Evolutionary conservation across 2,888 invertebrate species (phyloP), one percentile per base, ranked within the genome.

Genomic region (Cremastinae sp.): DNA sequence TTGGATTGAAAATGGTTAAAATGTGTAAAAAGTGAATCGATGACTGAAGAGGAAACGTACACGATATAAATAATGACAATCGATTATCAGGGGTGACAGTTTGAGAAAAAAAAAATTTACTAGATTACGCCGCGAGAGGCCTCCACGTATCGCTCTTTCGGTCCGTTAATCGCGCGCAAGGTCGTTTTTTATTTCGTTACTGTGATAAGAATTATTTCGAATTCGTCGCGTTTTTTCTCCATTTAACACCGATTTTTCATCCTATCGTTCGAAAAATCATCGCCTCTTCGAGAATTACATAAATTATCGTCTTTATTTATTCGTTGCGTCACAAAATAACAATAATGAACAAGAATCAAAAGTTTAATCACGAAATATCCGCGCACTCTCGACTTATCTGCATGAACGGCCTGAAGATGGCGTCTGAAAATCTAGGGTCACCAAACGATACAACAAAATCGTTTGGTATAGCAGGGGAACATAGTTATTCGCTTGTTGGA

Each of bases 1-100:
- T 56, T 20, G 9, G 45, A 28, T 71, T 49, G 69, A 73, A 73
- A 88, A 89, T 88, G 85, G 85, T 84, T 84, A 84, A 86, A 86
- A 85, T 89, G 89, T 87, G 89, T 87, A 88, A 89, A 89, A 89
- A 89, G 87, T 86, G 88, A 89, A 89, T 90, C 89, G 89, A 90
- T 90, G 89, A 89, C 89, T 88, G 89, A 87, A 87, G 89, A 88
- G 88, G 89, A 88, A 88, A 89, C 88, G 89, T 88, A 88, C n/a
- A n/a, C 88, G 88, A 88, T 88, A 88, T 89, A 88, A 88, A 89
- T 89, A 89, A 89, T 89, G 89, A 90, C 88, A 89, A 90, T 89
- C 89, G 89, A 90, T 90, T 88, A 84, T 79, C 88, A 86, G 86
- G 84, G 53, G 73, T 81, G 78, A 81, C 82, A 85, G 81, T 78